Base-by-base conservation (phyloP, 2,888 invertebrate genomes). In the Amiota mariae region DNA sequence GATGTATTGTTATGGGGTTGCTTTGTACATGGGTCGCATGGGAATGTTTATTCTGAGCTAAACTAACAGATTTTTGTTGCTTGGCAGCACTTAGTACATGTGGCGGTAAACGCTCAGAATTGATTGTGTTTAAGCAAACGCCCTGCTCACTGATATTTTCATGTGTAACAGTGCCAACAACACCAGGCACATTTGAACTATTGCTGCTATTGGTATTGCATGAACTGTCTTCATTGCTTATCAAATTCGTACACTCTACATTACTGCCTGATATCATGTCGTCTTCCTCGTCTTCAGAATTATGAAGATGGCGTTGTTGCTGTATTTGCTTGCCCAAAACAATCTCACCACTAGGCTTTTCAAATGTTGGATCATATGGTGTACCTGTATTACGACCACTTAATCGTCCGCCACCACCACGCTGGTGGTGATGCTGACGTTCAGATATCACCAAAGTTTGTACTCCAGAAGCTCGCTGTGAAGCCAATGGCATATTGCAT, bases 191-290 rank as follows among this genome's bases (percentile, higher is more conserved):
- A 75, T 78, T 81, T 15, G 78, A 77, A 49, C 74, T 79, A 54
- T 74, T 78, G 12, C 73, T 77, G 47, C 82, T 79, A 48, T 72
- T 75, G 36, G 73, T 68, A 63, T 72, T 75, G 70, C 77, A 74
- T n/a, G 51, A 51, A 24, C 51, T 78, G 63, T 75, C 79, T 72
- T 81, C 81, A 73, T 79, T 86, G 77, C 77, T 86, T 64, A 88
- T 89, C 73, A 89, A 83, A 80, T 88, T 88, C 68, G 87, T 84
- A 75, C 87, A 85, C 79, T 89, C 89, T 73, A 87, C 87, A 84
- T 85, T 85, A 73, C 80, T 82, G 75, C 82, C 86, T 76, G 85
- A 70, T 76, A 87, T 82, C 79, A 88, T 83, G 73, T 89, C 89
- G 12, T 85, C 82, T 9, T 81, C 81, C 24, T 82, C 82, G 9